These are phyloP conservation scores for Cotesia glomerata DNA, from an alignment of 1,140 invertebrate genomes.

Conservation along the genomic window DNA sequence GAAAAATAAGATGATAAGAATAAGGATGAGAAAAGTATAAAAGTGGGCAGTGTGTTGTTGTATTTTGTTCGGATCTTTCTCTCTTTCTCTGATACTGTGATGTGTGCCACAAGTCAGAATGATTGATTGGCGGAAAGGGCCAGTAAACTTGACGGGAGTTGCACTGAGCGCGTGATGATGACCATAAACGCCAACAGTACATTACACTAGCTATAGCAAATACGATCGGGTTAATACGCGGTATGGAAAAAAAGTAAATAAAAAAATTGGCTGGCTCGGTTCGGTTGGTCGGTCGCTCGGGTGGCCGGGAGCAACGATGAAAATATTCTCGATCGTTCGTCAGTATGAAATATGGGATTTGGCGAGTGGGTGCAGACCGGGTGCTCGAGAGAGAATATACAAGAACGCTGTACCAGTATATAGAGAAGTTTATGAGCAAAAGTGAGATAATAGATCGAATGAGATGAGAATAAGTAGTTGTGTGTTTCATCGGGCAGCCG, in stretches of 20 bases:
- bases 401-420: background rate
- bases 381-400: slow-evolving; percentile 4
- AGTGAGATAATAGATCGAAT: slow-evolving; percentile 9
- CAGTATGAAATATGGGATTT: slow-evolving; percentile 53
- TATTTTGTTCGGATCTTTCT: background rate
- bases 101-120: slow-evolving; percentile 8
- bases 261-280: slow-evolving; percentile 28
- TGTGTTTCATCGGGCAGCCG: slow-evolving; percentile 21
- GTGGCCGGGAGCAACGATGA: slow-evolving; percentile 50
- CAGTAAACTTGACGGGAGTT: background rate
- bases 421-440: background rate
- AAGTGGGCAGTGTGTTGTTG: slow-evolving; percentile 6
- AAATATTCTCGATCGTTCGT: slow-evolving; percentile 63
- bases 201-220: slow-evolving; percentile 14
- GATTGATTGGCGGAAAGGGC: slow-evolving; percentile 13
- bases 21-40: background rate
- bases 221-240: slow-evolving; percentile 18
- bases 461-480: slow-evolving; percentile 11
- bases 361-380: slow-evolving; percentile 16
- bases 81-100: background rate
- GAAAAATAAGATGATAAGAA: background rate
- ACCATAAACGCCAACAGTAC: slow-evolving; percentile 9
- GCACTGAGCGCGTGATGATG: slow-evolving; percentile 1
- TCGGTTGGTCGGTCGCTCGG: slow-evolving; percentile 30
- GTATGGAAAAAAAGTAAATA: background rate